Conservation (phyloP, 2,797 vertebrate genomes). For the Aldrovandia affinis region DNA sequence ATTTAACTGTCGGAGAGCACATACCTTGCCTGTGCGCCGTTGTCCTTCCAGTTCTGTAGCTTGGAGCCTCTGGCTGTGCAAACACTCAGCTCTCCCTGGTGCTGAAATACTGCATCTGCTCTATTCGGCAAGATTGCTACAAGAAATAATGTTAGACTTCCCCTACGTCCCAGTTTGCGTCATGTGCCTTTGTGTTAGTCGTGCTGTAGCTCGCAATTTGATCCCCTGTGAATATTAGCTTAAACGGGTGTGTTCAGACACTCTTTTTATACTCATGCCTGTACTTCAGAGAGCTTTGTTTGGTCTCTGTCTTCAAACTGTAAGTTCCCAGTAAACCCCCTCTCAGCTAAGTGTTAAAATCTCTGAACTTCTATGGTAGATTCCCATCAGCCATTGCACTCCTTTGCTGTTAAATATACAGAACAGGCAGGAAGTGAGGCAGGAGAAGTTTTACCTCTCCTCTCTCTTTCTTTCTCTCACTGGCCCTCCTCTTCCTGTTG, state of each 20-base stretch:
- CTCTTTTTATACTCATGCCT: not conserved
- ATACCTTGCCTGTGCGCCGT: constrained; percentile 27
- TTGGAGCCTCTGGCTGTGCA: constrained; percentile 56
- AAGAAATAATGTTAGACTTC: constrained; percentile 54
- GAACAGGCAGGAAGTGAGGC: constrained; percentile 13
- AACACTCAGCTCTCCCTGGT: constrained; percentile 55
- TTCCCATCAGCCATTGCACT: constrained; percentile 30
- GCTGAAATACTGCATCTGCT: constrained; percentile 57
- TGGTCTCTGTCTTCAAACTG: not conserved
- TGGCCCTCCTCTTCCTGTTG: constrained; percentile 29
- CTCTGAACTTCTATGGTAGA: constrained; percentile 29
- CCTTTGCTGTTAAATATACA: not conserved
- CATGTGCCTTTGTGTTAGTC: constrained; percentile 5
- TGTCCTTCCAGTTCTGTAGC: constrained; percentile 47
- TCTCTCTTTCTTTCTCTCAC: constrained; percentile 7
- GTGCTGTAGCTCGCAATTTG: not conserved
- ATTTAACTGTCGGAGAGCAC: not conserved
- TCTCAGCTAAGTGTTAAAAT: constrained; percentile 8
- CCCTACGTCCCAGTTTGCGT: constrained; percentile 30
- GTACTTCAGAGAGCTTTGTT: not conserved
- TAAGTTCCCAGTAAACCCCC: constrained; percentile 20
- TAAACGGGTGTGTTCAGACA: constrained; percentile 15
- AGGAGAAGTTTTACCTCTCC: not conserved
- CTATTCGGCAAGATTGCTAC: not conserved
- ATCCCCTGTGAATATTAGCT: not conserved